A percentile compares a stretch with the other conserved stretches of the same genome.
phyloP scores from a whole-genome alignment of 2,113 vertebrate genomes.

The Varanus komodoensis region DNA sequence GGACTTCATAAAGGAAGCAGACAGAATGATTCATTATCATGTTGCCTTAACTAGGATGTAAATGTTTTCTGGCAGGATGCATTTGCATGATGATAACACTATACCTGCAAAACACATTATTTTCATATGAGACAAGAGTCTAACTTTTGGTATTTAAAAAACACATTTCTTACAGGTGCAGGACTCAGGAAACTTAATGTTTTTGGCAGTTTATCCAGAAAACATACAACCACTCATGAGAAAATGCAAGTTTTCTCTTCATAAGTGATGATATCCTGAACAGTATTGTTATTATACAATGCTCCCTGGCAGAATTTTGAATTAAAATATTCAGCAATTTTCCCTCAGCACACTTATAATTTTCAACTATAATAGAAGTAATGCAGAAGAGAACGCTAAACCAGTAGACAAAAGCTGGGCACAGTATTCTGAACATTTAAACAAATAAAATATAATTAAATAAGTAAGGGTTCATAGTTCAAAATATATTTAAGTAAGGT shows the following conservation, averaged over 20 bases:
- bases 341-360: not conserved
- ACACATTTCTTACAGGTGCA: not conserved
- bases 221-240: not conserved
- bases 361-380: not conserved
- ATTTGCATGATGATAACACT: not conserved
- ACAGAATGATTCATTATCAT: conserved; percentile 21
- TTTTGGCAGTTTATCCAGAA: not conserved
- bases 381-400: not conserved
- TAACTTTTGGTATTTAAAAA: not conserved
- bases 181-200: not conserved
- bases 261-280: not conserved
- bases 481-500: no score
- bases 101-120: conserved; percentile 4
- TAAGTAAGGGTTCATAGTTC: not conserved
- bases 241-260: not conserved
- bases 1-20: conserved; percentile 34
- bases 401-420: no score
- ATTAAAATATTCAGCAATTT: not conserved
- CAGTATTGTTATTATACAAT: not conserved
- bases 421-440: not conserved
- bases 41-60: conserved; percentile 13
- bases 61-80: conserved; percentile 26
- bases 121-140: not conserved
- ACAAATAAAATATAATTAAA: not conserved
- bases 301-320: not conserved